phyloP scores from a whole-genome alignment of 2,888 invertebrate species.

The Automeris io region DNA sequence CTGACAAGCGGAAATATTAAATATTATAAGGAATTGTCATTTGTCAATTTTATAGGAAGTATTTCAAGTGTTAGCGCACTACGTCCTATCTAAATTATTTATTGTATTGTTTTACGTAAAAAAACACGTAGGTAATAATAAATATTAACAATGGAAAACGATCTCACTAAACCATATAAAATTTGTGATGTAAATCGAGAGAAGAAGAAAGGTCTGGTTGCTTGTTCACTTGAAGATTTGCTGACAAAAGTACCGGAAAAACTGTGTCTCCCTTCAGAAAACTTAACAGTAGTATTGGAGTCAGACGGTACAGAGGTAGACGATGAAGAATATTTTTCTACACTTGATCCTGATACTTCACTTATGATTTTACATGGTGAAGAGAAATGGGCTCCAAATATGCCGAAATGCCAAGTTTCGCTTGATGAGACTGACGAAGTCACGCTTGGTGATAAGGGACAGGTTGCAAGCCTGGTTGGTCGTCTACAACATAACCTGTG shows the following conservation, averaged over 20 bases:
- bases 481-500: slow-evolving; percentile 88
- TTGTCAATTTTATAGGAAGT: too few relatives aligned
- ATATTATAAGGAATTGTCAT: too few relatives aligned
- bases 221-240: slow-evolving; percentile 86
- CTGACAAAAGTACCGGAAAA: slow-evolving; percentile 86
- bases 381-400: slow-evolving; percentile 84
- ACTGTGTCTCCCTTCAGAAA: slow-evolving; percentile 79
- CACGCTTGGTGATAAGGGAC: slow-evolving; percentile 67
- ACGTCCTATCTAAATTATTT: too few relatives aligned
- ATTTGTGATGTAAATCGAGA: slow-evolving; percentile 88
- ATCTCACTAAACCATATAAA: slow-evolving; percentile 83
- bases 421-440: slow-evolving; percentile 78
- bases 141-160: slow-evolving; percentile 77
- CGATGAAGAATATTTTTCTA: slow-evolving; percentile 96
- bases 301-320: slow-evolving; percentile 96
- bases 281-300: slow-evolving; percentile 90
- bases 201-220: slow-evolving; percentile 89
- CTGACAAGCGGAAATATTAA: too few relatives aligned
- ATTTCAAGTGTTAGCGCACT: too few relatives aligned
- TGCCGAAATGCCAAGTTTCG: slow-evolving; percentile 79
- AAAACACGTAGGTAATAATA: too few relatives aligned
- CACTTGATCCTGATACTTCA: slow-evolving; percentile 90
- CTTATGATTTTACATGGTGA: slow-evolving; percentile 87
- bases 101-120: not conserved
- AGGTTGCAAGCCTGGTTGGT: slow-evolving; percentile 85